Percentiles rank a stretch among this genome's conserved stretches.
Evolutionary conservation across 2,113 vertebrate genomes (phyloP).

Genomic region (Apus apus): DNA sequence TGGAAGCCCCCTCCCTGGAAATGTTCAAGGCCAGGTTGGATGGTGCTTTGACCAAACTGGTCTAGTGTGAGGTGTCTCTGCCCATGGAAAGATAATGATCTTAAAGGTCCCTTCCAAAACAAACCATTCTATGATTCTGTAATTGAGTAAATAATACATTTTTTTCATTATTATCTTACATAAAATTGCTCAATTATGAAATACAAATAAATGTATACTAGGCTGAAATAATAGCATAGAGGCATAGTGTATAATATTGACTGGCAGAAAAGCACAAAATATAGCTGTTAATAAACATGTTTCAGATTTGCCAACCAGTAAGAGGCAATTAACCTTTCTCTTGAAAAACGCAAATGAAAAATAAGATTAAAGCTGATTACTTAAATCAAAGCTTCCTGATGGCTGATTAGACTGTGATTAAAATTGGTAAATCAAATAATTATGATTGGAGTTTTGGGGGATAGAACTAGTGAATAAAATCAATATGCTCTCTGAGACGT

Average conservation of each 20-base stretch:
- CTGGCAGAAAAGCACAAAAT: background rate
- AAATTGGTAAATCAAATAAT: constrained; percentile 44
- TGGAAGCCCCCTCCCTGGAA: too few relatives aligned
- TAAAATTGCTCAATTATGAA: background rate
- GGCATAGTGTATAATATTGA: background rate
- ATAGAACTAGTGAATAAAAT: background rate
- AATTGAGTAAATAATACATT: background rate
- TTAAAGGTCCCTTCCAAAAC: too few relatives aligned
- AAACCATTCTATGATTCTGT: too few relatives aligned
- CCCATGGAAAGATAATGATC: too few relatives aligned
- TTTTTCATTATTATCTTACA: background rate
- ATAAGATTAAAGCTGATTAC: constrained; percentile 43
- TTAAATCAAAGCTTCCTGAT: constrained; percentile 36
- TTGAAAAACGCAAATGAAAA: constrained; percentile 36
- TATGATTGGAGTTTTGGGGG: background rate
- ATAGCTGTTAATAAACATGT: background rate
- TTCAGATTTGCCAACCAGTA: background rate
- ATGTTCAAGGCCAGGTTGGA: too few relatives aligned
- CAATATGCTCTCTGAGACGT: background rate
- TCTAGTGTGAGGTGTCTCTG: too few relatives aligned
- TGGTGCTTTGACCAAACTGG: too few relatives aligned
- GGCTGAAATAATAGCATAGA: background rate
- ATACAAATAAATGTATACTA: background rate
- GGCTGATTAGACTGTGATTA: constrained; percentile 50
- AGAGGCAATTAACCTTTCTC: background rate